phyloP scores from a whole-genome alignment of 2,113 vertebrate species.

The Dasypus novemcinctus region DNA sequence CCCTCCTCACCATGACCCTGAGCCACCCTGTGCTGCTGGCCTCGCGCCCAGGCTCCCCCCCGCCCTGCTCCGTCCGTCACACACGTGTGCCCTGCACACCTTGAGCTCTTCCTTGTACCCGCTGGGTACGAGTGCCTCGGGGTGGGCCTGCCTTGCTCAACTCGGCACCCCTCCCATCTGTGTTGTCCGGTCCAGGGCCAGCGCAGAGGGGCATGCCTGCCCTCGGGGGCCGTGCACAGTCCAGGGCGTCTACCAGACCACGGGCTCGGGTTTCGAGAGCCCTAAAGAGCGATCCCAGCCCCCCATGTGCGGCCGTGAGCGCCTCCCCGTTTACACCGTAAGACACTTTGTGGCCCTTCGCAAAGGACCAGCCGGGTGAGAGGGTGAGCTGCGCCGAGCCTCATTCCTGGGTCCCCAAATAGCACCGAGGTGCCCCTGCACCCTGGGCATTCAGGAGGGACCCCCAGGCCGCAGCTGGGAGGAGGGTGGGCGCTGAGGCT shows the following conservation, averaged over 20 bases:
- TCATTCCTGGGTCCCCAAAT: not conserved
- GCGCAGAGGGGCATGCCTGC: not conserved
- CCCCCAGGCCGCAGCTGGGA: fast-evolving
- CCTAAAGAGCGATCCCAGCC: fast-evolving
- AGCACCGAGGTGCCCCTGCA: fast-evolving
- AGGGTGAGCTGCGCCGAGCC: too few species aligned
- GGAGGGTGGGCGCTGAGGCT: not conserved
- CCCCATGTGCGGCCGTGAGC: fast-evolving
- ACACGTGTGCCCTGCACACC: not conserved
- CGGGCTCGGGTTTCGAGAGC: not conserved
- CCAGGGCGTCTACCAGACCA: not conserved
- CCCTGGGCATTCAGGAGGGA: fast-evolving
- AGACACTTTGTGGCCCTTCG: too few species aligned
- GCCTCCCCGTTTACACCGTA: not conserved
- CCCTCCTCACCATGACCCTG: not conserved
- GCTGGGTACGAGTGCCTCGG: not conserved
- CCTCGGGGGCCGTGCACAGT: not conserved
- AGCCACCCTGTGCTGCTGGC: too few species aligned
- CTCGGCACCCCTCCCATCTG: too few species aligned
- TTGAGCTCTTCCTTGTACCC: not conserved
- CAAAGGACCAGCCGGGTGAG: not conserved
- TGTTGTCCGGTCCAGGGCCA: not conserved
- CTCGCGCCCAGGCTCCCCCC: too few species aligned
- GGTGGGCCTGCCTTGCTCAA: not conserved
- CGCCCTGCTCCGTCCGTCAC: not conserved